A percentile compares a stretch with the other conserved stretches of the same genome.
Evolutionary conservation across 1,140 invertebrate genomes (phyloP).

Genomic region (Cepaea nemoralis): DNA sequence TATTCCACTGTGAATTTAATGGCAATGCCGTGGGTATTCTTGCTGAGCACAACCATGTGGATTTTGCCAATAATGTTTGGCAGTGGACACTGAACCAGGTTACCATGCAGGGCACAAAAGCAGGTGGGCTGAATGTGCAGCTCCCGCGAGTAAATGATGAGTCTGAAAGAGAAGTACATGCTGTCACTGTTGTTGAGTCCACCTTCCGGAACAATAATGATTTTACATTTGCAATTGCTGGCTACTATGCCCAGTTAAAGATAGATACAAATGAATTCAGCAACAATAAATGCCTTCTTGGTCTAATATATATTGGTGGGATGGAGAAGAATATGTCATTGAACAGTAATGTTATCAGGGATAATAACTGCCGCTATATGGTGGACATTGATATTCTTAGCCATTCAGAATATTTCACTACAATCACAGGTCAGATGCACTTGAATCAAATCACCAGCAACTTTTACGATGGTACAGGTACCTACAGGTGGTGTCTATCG

Average conservation of each 20-base stretch:
- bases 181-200: conserved; percentile 59
- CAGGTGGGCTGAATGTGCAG: conserved; percentile 81
- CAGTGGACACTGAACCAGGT: conserved; percentile 77
- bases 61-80: conserved; percentile 72
- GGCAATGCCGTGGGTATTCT: conserved; percentile 64
- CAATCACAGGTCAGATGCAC: conserved; percentile 83
- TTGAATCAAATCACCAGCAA: conserved; percentile 87
- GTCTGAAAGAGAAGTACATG: conserved; percentile 60
- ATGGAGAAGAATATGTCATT: conserved; percentile 95
- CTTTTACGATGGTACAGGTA: conserved; percentile 33
- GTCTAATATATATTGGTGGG: conserved; percentile 90
- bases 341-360: conserved; percentile 81
- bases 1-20: conserved; percentile 59
- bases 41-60: conserved; percentile 71
- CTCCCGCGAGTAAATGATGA: conserved; percentile 67
- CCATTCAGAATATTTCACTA: conserved; percentile 91
- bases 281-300: conserved; percentile 85
- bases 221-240: conserved; percentile 75
- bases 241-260: conserved; percentile 86
- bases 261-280: conserved; percentile 88
- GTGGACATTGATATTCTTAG: conserved; percentile 90
- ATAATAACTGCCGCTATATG: conserved; percentile 85
- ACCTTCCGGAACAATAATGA: conserved; percentile 60
- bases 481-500: conserved; percentile 50
- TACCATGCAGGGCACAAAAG: conserved; percentile 83